Base-by-base conservation (phyloP, 1,140 invertebrate species). In the Drosophila carrolli region DNA sequence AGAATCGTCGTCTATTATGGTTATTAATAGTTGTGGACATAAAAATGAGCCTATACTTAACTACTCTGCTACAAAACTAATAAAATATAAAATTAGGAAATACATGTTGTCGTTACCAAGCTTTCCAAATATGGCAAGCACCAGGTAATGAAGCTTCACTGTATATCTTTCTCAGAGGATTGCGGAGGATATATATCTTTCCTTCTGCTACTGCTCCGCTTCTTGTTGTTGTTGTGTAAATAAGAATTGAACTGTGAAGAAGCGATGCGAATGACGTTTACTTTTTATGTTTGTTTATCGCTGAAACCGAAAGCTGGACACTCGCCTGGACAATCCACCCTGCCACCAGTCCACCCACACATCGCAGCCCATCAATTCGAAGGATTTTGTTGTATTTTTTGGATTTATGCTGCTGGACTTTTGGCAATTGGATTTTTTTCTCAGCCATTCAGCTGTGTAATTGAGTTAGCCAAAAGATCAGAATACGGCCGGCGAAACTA, bases 251-350 rank as follows among this genome's bases (percentile, higher is more conserved):
- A 82, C 79, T 89, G 83, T 88, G 83, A 71, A 72, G 74, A 82
- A 72, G 67, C 65, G 62, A 76, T 82, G 73, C 77, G 74, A 61
- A 81, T 75, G 67, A 78, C 82, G 80, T 89, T 82, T 84, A 88
- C 60, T 89, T 88, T 71, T 88, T 89, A 88, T 88, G 84, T 81
- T 89, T 88, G 84, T 89, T 88, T 88, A 88, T 88, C 84, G 84
- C 73, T 54, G 29, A 71, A 83, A 77, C 73, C 48, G 80, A 80
- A 89, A 80, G 84, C 84, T 84, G 84, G 84, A 89, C 84, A 88
- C 84, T 88, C 80, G 84, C 76, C 59, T 43, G 53, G 73, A 70
- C 63, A 74, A 13, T 16, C 27, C 27, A 35, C 3, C 9, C 44
- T 14, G 23, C 5, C 19, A 19, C 35, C 19, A 9, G 6, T 32